Conservation (phyloP, 2,113 vertebrate species). For the Panurus biarmicus region DNA sequence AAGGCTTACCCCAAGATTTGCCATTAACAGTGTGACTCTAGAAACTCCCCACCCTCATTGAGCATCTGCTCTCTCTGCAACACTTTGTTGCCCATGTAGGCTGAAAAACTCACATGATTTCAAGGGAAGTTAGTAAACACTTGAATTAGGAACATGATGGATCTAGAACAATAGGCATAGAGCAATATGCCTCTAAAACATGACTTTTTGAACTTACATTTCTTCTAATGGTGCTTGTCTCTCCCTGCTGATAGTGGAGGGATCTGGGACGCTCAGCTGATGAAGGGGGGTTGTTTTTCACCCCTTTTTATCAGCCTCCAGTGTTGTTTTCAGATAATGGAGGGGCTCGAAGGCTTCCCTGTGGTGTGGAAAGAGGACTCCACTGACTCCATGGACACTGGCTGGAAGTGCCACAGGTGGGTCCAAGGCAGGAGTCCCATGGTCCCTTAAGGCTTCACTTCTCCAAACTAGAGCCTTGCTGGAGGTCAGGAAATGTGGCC, state of each 20-base stretch:
- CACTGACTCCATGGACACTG: no score
- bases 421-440: background rate
- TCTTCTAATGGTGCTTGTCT: background rate
- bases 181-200: background rate
- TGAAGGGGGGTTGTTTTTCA: background rate
- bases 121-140: background rate
- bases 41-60: background rate
- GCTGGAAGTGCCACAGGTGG: background rate
- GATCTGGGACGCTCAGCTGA: background rate
- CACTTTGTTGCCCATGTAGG: background rate
- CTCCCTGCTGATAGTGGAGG: background rate
- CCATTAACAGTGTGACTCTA: constrained; percentile 4
- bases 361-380: background rate
- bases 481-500: background rate
- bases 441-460: background rate
- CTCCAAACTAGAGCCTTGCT: background rate
- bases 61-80: background rate
- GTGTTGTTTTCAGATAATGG: background rate
- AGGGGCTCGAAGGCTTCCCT: background rate
- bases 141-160: background rate
- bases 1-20: constrained; percentile 27
- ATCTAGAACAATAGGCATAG: background rate
- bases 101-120: background rate
- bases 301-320: background rate
- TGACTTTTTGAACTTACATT: background rate